Base-by-base conservation (phyloP, 2,113 vertebrate species). In the Xenopus tropicalis region DNA sequence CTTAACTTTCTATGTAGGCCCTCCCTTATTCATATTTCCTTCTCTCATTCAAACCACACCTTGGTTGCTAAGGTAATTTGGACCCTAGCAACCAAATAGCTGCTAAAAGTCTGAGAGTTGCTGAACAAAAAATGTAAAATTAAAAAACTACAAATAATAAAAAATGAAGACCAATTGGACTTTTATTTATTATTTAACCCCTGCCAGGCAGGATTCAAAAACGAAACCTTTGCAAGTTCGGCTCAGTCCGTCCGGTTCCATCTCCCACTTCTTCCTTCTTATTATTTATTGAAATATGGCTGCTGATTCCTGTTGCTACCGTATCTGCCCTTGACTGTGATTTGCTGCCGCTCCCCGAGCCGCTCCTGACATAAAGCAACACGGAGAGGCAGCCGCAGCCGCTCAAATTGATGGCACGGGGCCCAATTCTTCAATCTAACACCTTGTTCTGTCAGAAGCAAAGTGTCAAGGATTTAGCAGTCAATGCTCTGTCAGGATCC, bases 311-410 rank as follows among this genome's bases (percentile, higher is more conserved):
- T 68, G 56, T 61, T 61, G 52, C 65, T 68, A 74, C 56, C 59
- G 68, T 74, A 67, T 74, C 72, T 68, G 72, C 72, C 72, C 72
- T 74, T 74, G 64, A 74, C 42, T 57, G 59, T 74, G 72, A 74
- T 74, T 74, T 67, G 54, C 43, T 74, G 72, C 64, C 14, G 23
- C 51, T 59, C 37, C 16, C 46, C 42, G 29, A 66, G 62, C 71
- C 48, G 71, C 62, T 48, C 52, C 52, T 58, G 19, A 46, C 63
- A 58, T 20, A 17, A 44, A 74, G 54, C 63, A 37, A 52, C 23
- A 12, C 13, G 23, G 44, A 54, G 12, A 43, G 51, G 72, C 29
- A 37, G 72, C 14, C 42, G 54, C 56, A 42, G 65, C 7, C 17
- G 1, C 17, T 23, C 43, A 74, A 65, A 68, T 74, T 74, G 64